These are phyloP conservation scores for Sclerodermus sp. DNA, from an alignment of 2,888 invertebrate species.

Conservation along the genomic window DNA sequence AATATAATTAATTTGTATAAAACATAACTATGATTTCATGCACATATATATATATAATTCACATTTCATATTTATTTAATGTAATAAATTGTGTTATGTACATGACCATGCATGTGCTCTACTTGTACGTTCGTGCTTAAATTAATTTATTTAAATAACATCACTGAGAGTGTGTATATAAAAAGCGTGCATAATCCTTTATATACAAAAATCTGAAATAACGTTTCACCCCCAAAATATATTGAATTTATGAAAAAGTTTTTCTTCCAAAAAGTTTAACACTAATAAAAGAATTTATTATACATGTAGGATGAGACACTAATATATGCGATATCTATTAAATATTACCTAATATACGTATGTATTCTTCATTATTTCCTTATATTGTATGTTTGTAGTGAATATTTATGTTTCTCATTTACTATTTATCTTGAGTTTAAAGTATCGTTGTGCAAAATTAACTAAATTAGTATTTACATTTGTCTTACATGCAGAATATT, in stretches of 20 bases:
- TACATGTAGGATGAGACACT: too few relatives aligned
- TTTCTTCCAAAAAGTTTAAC: too few relatives aligned
- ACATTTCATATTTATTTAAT: constrained; percentile 7
- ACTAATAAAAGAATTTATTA: too few relatives aligned
- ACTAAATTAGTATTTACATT: constrained; percentile 20
- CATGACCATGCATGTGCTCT: constrained; percentile 44
- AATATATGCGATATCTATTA: too few relatives aligned
- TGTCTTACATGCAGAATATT: constrained; percentile 29
- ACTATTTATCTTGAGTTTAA: constrained; percentile 13
- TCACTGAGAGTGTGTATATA: constrained; percentile 19
- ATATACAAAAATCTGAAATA: not conserved
- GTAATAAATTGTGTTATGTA: constrained; percentile 43
- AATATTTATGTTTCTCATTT: too few relatives aligned
- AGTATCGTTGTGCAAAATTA: constrained; percentile 9
- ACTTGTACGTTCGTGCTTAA: constrained; percentile 33
- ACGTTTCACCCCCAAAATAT: too few relatives aligned
- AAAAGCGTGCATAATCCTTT: constrained; percentile 25
- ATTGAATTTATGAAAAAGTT: too few relatives aligned
- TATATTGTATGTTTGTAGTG: too few relatives aligned
- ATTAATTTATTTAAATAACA: constrained; percentile 19
- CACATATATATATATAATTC: not conserved
- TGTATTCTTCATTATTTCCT: too few relatives aligned
- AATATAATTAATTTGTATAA: not conserved
- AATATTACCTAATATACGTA: too few relatives aligned
- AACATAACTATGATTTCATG: not conserved